phyloP scores from a whole-genome alignment of 2,113 vertebrate species.

The Toxostoma redivivum region DNA sequence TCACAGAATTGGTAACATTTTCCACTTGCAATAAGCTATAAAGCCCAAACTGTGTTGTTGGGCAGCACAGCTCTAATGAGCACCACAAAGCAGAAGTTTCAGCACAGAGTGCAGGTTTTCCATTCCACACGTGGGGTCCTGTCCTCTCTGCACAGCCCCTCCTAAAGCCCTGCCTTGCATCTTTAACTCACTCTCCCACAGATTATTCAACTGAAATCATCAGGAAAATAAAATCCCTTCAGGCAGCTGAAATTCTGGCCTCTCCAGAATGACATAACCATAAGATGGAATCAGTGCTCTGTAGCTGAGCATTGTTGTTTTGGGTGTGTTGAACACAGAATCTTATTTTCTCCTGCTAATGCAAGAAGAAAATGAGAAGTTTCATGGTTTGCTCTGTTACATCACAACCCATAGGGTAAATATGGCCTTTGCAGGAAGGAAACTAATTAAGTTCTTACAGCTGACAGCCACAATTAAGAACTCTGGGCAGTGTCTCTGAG shows the following conservation, averaged over 20 bases:
- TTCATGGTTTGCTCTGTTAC: not conserved
- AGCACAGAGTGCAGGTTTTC: not conserved
- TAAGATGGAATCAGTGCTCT: not conserved
- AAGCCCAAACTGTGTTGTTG: not conserved
- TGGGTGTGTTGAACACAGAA: not conserved
- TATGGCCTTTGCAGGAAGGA: not conserved
- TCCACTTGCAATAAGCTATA: not conserved
- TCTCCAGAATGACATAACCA: not conserved
- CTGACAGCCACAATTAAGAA: not conserved
- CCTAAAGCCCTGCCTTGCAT: too few species aligned
- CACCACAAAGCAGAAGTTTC: not conserved
- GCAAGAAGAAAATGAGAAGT: not conserved
- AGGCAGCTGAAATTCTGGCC: not conserved
- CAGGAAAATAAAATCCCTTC: not conserved
- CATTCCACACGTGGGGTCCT: rapidly evolving
- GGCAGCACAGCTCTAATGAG: not conserved
- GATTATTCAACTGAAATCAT: not conserved
- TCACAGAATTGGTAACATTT: not conserved
- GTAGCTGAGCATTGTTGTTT: not conserved
- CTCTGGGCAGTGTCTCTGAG: not conserved
- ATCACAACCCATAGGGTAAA: not conserved
- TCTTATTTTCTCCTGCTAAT: not conserved
- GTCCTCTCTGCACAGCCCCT: not conserved
- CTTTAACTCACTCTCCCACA: not conserved
- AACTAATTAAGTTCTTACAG: not conserved